Conservation (phyloP, 2,113 vertebrate genomes). For the Heterotilapia buettikoferi region DNA sequence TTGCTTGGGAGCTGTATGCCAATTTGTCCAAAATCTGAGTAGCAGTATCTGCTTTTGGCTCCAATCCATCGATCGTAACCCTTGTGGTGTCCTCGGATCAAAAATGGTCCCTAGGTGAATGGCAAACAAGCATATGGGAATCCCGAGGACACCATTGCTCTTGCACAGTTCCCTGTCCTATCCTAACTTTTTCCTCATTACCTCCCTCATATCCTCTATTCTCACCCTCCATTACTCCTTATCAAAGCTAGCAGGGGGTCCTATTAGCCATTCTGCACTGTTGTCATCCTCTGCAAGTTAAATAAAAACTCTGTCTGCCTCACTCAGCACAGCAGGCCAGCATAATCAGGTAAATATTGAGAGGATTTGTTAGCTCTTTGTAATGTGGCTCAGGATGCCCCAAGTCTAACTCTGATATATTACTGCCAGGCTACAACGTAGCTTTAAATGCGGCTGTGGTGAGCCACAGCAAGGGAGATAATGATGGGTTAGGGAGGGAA, state of each 20-base stretch:
- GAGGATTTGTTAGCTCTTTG: slow-evolving; percentile 9
- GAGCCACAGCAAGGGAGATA: slow-evolving; percentile 2
- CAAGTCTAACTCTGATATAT: not conserved
- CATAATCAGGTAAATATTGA: slow-evolving; percentile 37
- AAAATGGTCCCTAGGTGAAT: not conserved
- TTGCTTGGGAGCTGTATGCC: not conserved
- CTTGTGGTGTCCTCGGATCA: not conserved
- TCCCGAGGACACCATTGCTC: not conserved
- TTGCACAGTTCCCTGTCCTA: not conserved
- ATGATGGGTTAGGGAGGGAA: not conserved
- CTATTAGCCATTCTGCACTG: slow-evolving; percentile 22
- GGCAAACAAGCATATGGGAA: not conserved
- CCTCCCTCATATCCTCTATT: not conserved
- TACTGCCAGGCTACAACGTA: not conserved
- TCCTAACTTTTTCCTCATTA: not conserved
- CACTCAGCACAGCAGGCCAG: not conserved
- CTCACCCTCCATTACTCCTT: not conserved
- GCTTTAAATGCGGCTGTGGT: not conserved
- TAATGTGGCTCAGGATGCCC: not conserved
- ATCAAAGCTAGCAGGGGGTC: not conserved
- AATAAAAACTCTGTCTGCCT: not conserved
- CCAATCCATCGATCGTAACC: not conserved
- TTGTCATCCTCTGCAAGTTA: not conserved
- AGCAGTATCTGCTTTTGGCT: not conserved
- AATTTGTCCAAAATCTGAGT: rapidly evolving